Evolutionary conservation across 2,888 invertebrate genomes (phyloP), one percentile per base, ranked within the genome.

Genomic region (Scaptomyza parva): DNA sequence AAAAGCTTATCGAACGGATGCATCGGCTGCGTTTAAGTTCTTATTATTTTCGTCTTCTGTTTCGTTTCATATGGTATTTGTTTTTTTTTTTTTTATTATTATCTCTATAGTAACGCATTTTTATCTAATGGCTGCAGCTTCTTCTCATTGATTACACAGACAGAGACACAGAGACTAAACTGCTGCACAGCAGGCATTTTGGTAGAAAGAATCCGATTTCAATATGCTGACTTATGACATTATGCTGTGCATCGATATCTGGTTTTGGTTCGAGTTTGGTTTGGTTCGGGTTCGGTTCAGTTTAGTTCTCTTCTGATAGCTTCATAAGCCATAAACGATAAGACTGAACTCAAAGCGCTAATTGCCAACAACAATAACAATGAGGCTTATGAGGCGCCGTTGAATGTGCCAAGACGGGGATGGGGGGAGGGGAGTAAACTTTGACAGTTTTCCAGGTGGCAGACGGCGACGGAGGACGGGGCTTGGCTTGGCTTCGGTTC

Each of bases 221-320:
- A 77, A 68, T 55, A 9, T 2, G 50, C 63, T 85, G 77, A 86
- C 79, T 85, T 85, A 87, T 85, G 88, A 87, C 85, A 75, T n/a
- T n/a, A n/a, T 73, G 28, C 28, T 6, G 53, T 6, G 53, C 57
- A 64, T 77, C 78, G 51, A 35, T 26, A 26, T 40, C 28, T 51
- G 51, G n/a, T 30, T 47, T 47, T 9, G 17, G 14, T 30, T 40
- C 26, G n/a, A 9, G 22, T 39, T 24, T n/a, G 6, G 26, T 18
- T 35, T 39, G n/a, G 45, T 26, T 48, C 12, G 22, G 22, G 22
- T 24, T 24, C 24, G 7, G 24, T 24, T 24, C 22, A 8, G 20
- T 37, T 20, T 9, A 6, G 26, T 18, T 35, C 43, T 24, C 40
- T 26, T 48, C 12, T 86, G 81, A 81, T 80, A 80, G 81, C 81